A percentile compares a stretch with the other conserved stretches of the same genome.
These are phyloP conservation scores for Petrophora chlorosata DNA, from an alignment of 2,888 invertebrate genomes.

Conservation along the genomic window DNA sequence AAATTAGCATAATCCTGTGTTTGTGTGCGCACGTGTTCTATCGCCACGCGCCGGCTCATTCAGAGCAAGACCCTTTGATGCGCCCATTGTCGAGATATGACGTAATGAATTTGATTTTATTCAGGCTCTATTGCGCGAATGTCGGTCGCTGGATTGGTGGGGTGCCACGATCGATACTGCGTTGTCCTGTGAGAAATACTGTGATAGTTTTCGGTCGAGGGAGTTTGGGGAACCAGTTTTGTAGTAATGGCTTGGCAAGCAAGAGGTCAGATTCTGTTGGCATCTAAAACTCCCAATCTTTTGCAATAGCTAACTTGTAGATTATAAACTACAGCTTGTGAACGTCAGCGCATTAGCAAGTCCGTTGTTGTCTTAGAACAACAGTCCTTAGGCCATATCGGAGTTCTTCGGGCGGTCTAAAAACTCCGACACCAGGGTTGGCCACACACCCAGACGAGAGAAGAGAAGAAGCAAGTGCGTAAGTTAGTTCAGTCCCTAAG, in stretches of 20 bases:
- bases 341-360: too few relatives aligned
- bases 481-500: too few relatives aligned
- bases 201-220: slow-evolving; percentile 13
- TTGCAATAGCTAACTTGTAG: too few relatives aligned
- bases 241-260: background rate
- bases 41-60: slow-evolving; percentile 54
- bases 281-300: too few relatives aligned
- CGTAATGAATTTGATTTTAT: slow-evolving; percentile 57
- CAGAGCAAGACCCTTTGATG: slow-evolving; percentile 58
- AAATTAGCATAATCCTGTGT: slow-evolving; percentile 61
- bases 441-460: too few relatives aligned
- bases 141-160: slow-evolving; percentile 17
- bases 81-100: slow-evolving; percentile 47
- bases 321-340: too few relatives aligned
- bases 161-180: slow-evolving; percentile 19
- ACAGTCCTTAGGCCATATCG: too few relatives aligned
- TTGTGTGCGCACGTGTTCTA: slow-evolving; percentile 52
- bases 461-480: too few relatives aligned
- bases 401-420: too few relatives aligned
- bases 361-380: too few relatives aligned
- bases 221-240: background rate
- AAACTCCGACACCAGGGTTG: too few relatives aligned
- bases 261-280: background rate
- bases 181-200: slow-evolving; percentile 8
- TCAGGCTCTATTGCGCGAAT: slow-evolving; percentile 26